phyloP scores from a whole-genome alignment of 2,113 vertebrate species.

The Propithecus coquereli region DNA sequence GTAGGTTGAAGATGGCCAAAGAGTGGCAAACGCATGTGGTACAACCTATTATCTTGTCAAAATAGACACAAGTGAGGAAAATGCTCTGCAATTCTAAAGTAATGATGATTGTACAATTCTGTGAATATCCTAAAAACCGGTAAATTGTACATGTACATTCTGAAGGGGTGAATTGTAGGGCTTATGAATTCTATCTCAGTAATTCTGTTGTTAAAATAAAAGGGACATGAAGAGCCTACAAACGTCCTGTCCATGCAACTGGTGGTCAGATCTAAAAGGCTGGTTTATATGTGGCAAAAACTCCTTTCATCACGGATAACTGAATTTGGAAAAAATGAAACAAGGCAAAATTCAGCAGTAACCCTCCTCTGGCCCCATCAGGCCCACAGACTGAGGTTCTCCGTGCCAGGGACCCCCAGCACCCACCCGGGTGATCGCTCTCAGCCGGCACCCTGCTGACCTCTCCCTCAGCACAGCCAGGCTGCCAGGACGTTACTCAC shows the following conservation, averaged over 20 bases:
- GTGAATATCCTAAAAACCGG: not conserved
- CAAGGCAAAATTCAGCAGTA: not conserved
- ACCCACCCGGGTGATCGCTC: not conserved
- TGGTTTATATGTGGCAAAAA: not conserved
- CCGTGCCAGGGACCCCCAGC: fast-evolving
- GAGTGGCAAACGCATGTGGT: not conserved
- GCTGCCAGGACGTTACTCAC: not conserved
- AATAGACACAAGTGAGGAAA: not conserved
- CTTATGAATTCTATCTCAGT: not conserved
- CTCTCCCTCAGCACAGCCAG: not conserved
- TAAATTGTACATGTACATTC: not conserved
- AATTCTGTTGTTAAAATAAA: not conserved
- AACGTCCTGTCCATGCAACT: not conserved
- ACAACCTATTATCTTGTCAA: not conserved
- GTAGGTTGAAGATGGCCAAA: not conserved
- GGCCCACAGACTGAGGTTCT: not conserved
- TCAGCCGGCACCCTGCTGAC: not conserved
- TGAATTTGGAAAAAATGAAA: not conserved
- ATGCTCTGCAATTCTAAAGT: too few species aligned
- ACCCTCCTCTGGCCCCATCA: not conserved
- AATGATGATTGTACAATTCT: not conserved
- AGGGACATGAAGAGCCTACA: not conserved
- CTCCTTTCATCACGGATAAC: not conserved
- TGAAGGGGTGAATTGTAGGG: not conserved
- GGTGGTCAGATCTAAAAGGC: not conserved